Evolutionary conservation across 2,113 vertebrate genomes (phyloP), one percentile per base, ranked within the genome.

Genomic region (Syngnathus scovelli): DNA sequence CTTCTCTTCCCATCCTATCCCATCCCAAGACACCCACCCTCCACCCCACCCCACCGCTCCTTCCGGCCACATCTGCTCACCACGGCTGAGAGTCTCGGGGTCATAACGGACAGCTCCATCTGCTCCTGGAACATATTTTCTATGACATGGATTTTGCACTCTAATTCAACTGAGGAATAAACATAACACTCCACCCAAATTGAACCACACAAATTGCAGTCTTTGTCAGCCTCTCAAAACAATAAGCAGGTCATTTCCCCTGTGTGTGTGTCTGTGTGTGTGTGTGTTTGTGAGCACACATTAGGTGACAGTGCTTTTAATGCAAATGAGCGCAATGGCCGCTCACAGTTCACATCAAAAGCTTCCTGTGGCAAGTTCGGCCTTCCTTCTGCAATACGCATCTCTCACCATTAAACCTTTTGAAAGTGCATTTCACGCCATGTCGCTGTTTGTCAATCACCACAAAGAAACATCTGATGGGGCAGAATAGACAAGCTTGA

Each of bases 21-120:
- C 27, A 61, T 61, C 37, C 60, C 60, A 21, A 21, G 60, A 43
- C 60, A 1, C 16, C 79, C 74, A 33, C 74, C 78, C 72, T 63
- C 74, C 71, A n/a, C 69, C 68, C 76, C 74, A 67, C 70, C 74
- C 59, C 23, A 43, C 60, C n/a, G 7, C 61, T 23, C 77, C 80
- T 81, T 80, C 75, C 76, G 83, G 83, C 79, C 78, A 82, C 87
- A 87, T 89, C 80, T 87, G 84, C 72, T 74, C 68, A 73, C 79
- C 77, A 78, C 83, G 83, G 82, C 85, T 84, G 82, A 67, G 78
- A 83, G 76, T 41, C 38, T 21, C 19, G 56, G 66, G 67, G 67
- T 74, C 67, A 60, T 83, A 87, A 87, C 67, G 77, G 79, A 84
- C 83, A 78, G 74, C 49, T 78, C 75, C 85, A 87, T 87, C 83